phyloP scores from a whole-genome alignment of 2,888 invertebrate species.

The Drosophila ezoana region DNA sequence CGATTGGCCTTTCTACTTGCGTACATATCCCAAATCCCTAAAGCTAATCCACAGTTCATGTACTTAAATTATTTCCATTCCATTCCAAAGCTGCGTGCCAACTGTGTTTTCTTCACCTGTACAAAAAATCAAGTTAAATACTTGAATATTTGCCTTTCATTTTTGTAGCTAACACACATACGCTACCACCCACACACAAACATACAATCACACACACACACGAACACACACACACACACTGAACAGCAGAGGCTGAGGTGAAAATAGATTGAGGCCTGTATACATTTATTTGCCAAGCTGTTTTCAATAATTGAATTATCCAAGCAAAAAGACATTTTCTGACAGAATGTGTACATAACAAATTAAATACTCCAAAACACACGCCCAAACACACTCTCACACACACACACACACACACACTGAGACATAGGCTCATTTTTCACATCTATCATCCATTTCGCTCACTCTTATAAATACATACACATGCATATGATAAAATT shows the following conservation, averaged over 20 bases:
- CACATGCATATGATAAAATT: constrained; percentile 43
- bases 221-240: background rate
- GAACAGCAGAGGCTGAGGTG: constrained; percentile 18
- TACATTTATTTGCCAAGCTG: constrained; percentile 52
- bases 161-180: constrained; percentile 36
- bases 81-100: constrained; percentile 42
- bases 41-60: constrained; percentile 15
- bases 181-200: background rate
- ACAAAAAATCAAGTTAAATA: constrained; percentile 34
- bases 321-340: constrained; percentile 59
- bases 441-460: constrained; percentile 50
- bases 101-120: constrained; percentile 43
- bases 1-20: background rate
- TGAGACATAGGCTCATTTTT: constrained; percentile 27
- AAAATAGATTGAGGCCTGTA: constrained; percentile 39
- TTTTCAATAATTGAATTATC: constrained; percentile 71
- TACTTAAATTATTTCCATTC: constrained; percentile 11
- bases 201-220: constrained; percentile 1
- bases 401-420: constrained; percentile 6
- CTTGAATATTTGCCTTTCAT: constrained; percentile 41
- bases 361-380: constrained; percentile 43
- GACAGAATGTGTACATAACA: constrained; percentile 33
- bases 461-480: constrained; percentile 40
- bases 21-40: background rate
- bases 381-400: constrained; percentile 12